Percentiles rank a stretch among this genome's conserved stretches.
These are phyloP conservation scores for Cryptocephalus moraei DNA, from an alignment of 2,888 invertebrate species.

Conservation along the genomic window DNA sequence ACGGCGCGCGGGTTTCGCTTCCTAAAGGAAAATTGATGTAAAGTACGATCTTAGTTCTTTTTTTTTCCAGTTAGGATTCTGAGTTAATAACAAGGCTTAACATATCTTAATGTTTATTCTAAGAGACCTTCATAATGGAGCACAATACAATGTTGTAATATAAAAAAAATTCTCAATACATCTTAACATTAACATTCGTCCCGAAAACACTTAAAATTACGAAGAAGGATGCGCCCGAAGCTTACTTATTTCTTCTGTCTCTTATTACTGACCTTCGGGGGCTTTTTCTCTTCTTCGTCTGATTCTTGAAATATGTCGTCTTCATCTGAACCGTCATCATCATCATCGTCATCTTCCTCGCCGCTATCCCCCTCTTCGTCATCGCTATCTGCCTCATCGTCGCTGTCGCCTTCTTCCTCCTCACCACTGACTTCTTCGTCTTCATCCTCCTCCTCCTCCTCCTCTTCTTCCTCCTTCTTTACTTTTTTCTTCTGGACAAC, in stretches of 20 bases:
- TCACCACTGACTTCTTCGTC: constrained; percentile 10
- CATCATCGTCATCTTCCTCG: constrained; percentile 10
- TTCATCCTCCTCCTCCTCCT: constrained; percentile 7
- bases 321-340: constrained; percentile 13
- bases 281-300: constrained; percentile 11
- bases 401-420: constrained; percentile 11
- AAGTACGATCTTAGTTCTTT: too few species aligned
- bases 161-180: constrained; percentile 1
- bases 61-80: too few species aligned
- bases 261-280: constrained; percentile 16
- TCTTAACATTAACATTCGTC: not conserved
- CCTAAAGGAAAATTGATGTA: too few species aligned
- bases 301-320: constrained; percentile 14
- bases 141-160: not conserved
- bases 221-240: not conserved
- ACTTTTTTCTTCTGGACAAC: constrained; percentile 6
- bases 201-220: not conserved
- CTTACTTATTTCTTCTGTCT: constrained; percentile 15
- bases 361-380: constrained; percentile 8
- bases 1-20: constrained; percentile 19
- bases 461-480: constrained; percentile 7
- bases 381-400: constrained; percentile 11
- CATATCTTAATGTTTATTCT: not conserved
- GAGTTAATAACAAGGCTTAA: not conserved
- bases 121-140: not conserved